Conservation (phyloP, 92 coral and sea anemone species). For the Zoanthus sansibaricus region DNA sequence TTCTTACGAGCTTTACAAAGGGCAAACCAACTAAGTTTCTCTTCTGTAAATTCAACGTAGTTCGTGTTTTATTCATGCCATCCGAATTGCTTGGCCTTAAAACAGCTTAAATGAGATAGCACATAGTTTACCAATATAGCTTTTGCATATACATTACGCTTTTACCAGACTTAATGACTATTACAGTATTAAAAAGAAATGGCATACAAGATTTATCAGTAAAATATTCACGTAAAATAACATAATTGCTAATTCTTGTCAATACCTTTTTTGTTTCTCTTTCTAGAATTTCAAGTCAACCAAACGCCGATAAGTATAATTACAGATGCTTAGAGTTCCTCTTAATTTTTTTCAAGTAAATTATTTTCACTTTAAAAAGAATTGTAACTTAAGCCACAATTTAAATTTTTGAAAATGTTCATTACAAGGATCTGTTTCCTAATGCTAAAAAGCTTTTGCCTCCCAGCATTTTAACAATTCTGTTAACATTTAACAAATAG, state of each 20-base stretch:
- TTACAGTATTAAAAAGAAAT: not conserved
- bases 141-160: not conserved
- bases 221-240: not conserved
- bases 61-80: conserved; percentile 1
- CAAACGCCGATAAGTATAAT: not conserved
- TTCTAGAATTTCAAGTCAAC: not conserved
- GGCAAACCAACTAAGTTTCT: not conserved
- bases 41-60: not conserved
- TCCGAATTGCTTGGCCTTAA: not conserved
- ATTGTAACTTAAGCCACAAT: not conserved
- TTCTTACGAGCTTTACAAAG: not conserved
- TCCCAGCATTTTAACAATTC: conserved; percentile 17
- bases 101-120: not conserved
- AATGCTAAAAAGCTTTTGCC: conserved; percentile 23
- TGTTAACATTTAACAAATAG: conserved; percentile 24
- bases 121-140: not conserved
- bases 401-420: not conserved
- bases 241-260: not conserved
- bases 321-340: not conserved
- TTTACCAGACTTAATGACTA: not conserved
- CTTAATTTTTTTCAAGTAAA: not conserved
- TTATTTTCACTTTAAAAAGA: not conserved
- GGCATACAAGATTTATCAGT: not conserved
- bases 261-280: not conserved
- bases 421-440: not conserved